These are phyloP conservation scores for Cydia amplana DNA, from an alignment of 1,140 invertebrate genomes.

Conservation along the genomic window DNA sequence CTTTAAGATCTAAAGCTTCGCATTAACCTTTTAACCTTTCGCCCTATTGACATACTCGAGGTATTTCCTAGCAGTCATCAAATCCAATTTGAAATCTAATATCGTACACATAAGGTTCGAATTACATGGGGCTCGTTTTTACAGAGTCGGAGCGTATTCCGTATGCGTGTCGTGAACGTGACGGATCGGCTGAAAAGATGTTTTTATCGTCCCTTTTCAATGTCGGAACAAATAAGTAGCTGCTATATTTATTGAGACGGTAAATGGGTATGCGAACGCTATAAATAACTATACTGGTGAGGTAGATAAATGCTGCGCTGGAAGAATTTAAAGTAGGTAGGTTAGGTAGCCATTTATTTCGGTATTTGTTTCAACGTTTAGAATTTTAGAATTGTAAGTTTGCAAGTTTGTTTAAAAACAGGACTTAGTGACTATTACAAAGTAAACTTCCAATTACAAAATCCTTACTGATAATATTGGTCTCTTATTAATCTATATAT, in stretches of 20 bases:
- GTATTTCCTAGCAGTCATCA: background rate
- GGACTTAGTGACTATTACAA: too few relatives aligned
- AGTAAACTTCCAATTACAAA: too few relatives aligned
- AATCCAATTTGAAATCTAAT: background rate
- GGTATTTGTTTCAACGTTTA: too few relatives aligned
- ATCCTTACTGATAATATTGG: too few relatives aligned
- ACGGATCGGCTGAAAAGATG: conserved; percentile 13
- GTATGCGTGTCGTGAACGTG: background rate
- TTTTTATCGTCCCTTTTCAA: conserved; percentile 16
- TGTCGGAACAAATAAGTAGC: background rate
- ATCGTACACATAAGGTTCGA: background rate
- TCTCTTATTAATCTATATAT: too few relatives aligned
- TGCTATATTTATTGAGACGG: background rate
- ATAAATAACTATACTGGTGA: background rate
- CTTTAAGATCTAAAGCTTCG: conserved; percentile 8
- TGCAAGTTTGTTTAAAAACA: too few relatives aligned
- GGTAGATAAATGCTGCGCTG: too few relatives aligned
- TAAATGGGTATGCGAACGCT: background rate
- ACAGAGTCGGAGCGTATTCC: background rate
- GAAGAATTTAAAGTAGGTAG: too few relatives aligned
- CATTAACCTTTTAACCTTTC: conserved; percentile 19
- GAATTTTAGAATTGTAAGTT: too few relatives aligned
- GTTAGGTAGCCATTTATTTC: too few relatives aligned
- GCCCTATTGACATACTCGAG: conserved; percentile 3
- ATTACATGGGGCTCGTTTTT: background rate